Conservation (phyloP, 92 coral and sea anemone genomes). For the Palythoa grandiflora region DNA sequence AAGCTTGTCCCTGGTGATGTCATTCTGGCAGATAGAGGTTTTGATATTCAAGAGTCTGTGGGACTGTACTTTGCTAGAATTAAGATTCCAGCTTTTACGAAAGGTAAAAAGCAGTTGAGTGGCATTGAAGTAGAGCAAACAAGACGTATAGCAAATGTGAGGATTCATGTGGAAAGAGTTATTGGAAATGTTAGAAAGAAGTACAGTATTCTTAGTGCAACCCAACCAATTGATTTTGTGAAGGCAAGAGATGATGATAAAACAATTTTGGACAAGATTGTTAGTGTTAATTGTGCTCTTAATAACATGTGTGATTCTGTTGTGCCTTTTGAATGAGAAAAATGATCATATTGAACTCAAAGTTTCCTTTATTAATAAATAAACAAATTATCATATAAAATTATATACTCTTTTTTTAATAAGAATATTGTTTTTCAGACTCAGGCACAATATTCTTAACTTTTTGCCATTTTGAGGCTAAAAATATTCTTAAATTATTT, state of each 20-base stretch:
- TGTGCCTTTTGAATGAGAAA: constrained; percentile 66
- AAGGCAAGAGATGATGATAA: constrained; percentile 55
- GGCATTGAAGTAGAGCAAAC: constrained; percentile 76
- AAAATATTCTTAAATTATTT: too few relatives aligned
- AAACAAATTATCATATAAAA: constrained; percentile 19
- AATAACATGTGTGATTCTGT: constrained; percentile 71
- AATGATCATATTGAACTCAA: constrained; percentile 13
- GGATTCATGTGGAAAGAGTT: constrained; percentile 69
- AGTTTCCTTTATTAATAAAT: constrained; percentile 13
- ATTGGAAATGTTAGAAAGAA: constrained; percentile 70
- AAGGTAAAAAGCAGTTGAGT: constrained; percentile 70
- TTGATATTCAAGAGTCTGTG: constrained; percentile 73
- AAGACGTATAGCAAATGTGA: constrained; percentile 68
- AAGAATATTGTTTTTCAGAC: too few relatives aligned
- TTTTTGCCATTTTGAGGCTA: background rate
- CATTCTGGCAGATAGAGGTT: constrained; percentile 72
- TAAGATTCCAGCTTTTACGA: constrained; percentile 71
- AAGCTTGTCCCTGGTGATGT: constrained; percentile 70
- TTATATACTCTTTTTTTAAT: background rate
- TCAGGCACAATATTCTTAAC: background rate
- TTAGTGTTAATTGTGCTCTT: constrained; percentile 69
- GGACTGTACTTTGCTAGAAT: constrained; percentile 70
- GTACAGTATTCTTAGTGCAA: constrained; percentile 57
- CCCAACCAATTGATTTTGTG: constrained; percentile 69
- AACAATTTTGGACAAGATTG: constrained; percentile 72